phyloP scores from a whole-genome alignment of 92 coral and sea anemone genomes.

The Nematostella vectensis region DNA sequence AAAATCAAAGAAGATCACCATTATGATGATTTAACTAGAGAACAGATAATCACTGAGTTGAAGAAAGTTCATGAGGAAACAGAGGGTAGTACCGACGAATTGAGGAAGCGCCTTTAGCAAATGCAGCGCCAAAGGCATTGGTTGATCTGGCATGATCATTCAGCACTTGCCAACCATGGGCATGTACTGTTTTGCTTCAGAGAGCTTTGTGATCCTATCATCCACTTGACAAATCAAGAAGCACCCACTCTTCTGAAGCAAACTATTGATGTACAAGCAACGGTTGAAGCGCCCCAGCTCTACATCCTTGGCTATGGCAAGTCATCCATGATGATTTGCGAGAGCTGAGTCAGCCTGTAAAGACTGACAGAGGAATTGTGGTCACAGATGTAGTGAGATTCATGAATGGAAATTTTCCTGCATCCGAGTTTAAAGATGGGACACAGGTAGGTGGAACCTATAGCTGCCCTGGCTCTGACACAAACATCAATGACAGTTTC shows the following conservation, averaged over 20 bases:
- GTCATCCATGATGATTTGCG: too few relatives aligned
- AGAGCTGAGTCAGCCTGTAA: too few relatives aligned
- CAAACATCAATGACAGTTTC: too few relatives aligned
- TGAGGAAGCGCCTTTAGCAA: slow-evolving; percentile 5
- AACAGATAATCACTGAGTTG: slow-evolving; percentile 11
- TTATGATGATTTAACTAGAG: slow-evolving; percentile 11
- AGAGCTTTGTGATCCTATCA: slow-evolving; percentile 20
- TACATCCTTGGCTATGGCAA: slow-evolving; percentile 25
- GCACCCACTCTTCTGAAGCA: not conserved
- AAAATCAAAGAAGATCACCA: too few relatives aligned
- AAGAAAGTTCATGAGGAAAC: slow-evolving; percentile 31
- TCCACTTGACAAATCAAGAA: slow-evolving; percentile 15
- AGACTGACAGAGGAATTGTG: too few relatives aligned
- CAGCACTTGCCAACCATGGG: slow-evolving; percentile 25
- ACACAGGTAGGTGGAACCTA: too few relatives aligned
- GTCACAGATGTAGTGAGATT: too few relatives aligned
- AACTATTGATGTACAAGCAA: slow-evolving; percentile 27
- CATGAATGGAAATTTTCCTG: too few relatives aligned
- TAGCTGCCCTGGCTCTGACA: too few relatives aligned
- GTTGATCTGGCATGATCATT: slow-evolving; percentile 41
- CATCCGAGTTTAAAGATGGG: too few relatives aligned
- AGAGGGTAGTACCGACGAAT: slow-evolving; percentile 13
- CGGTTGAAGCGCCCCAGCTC: slow-evolving; percentile 31
- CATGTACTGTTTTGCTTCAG: too few relatives aligned
- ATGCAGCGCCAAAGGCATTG: slow-evolving; percentile 29